Evolutionary conservation across 23 tunicate species (phyloP).

Genomic region (Oikopleura albicans): DNA sequence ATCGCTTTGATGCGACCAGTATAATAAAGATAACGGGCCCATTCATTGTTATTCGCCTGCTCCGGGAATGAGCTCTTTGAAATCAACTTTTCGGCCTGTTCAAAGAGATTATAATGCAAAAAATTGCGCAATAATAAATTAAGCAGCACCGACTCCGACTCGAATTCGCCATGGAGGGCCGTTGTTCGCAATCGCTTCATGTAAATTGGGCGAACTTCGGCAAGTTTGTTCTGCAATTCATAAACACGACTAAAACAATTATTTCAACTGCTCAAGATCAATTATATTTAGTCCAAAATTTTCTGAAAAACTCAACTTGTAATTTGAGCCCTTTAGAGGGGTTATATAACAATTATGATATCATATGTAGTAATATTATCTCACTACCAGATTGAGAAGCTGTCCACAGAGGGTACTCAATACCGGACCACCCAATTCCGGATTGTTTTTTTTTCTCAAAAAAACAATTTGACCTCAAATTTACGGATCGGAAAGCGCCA

Average conservation of each 20-base stretch:
- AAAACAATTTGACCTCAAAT: too few relatives aligned
- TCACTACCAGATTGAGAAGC: too few relatives aligned
- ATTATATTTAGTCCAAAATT: too few relatives aligned
- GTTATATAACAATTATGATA: too few relatives aligned
- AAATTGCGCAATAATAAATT: slow-evolving; percentile 63
- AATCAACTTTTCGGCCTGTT: slow-evolving; percentile 72
- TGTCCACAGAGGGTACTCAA: too few relatives aligned
- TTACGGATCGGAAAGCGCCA: too few relatives aligned
- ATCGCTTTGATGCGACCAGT: slow-evolving; percentile 69
- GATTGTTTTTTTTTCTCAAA: too few relatives aligned
- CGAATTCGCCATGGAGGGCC: slow-evolving; percentile 48
- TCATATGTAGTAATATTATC: too few relatives aligned
- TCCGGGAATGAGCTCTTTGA: slow-evolving; percentile 84
- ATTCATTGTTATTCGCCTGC: slow-evolving; percentile 66
- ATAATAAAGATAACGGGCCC: slow-evolving; percentile 80
- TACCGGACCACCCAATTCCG: too few relatives aligned
- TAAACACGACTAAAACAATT: slow-evolving; percentile 38
- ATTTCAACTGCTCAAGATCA: too few relatives aligned
- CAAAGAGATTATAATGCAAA: slow-evolving; percentile 60
- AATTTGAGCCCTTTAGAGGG: too few relatives aligned
- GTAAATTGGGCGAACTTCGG: slow-evolving; percentile 40
- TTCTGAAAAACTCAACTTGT: too few relatives aligned
- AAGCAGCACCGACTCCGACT: slow-evolving; percentile 52
- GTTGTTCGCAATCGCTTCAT: slow-evolving; percentile 74
- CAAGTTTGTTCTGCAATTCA: slow-evolving; percentile 39